Base-by-base conservation (phyloP, 2,888 invertebrate species). In the Parnassius apollo region DNA sequence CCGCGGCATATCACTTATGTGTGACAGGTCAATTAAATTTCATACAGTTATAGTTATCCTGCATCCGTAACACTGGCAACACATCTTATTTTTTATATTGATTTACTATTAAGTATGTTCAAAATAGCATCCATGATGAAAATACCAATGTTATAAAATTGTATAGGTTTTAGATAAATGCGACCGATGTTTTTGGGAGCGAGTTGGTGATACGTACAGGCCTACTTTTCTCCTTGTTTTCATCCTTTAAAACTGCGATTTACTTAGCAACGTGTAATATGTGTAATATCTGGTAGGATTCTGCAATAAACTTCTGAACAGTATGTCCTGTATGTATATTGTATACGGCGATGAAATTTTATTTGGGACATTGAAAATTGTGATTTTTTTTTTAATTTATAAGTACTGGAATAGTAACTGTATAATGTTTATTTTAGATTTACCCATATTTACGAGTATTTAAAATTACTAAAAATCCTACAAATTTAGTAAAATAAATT, bases 101-200 rank as follows among this genome's bases (percentile, higher is more conserved):
- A 79, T 86, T 85, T 84, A 83, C 78, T 80, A 75, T 69, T 76
- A 73, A 77, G 77, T 80, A 81, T 77, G 73, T 63, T 78, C 77
- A 81, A 78, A 82, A 81, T 11, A 35, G 35, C 7, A 35, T 35
- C 35, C 35, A n/a, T 44, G 12, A 79, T 80, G 80, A 78, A 78
- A 76, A 84, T 80, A 86, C 81, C 82, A 82, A 77, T 85, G 86
- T 88, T 83, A 84, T 81, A 81, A 78, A 80, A 80, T 89, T 87
- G 85, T 83, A 86, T 89, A 88, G 86, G 82, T 69, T 73, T 73
- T 77, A 78, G 77, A 73, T 74, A 75, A 80, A 77, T 78, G 77
- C 77, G 77, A 78, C 75, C 78, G 75, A 78, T 78, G 77, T 76
- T 75, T 73, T 76, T 75, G 72, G 71, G 68, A 71, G 66, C 71